Evolutionary conservation across 1,140 invertebrate species (phyloP).

Genomic region (Euwallacea fornicatus): DNA sequence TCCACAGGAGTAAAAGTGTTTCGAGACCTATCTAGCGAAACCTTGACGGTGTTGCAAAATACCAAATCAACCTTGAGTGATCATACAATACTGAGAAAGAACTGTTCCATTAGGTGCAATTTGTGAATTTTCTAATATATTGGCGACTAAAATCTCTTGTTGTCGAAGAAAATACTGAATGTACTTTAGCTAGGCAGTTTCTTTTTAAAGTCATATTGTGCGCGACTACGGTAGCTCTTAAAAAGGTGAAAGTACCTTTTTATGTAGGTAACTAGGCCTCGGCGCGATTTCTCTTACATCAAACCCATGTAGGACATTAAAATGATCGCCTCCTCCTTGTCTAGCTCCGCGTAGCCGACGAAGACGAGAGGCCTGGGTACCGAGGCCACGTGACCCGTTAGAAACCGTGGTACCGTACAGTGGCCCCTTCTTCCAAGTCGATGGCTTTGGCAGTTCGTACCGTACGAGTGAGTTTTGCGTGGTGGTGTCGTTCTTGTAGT

Average conservation of each 20-base stretch:
- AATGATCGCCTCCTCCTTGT: constrained; percentile 43
- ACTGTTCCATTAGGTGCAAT: too few species aligned
- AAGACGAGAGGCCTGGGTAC: constrained; percentile 21
- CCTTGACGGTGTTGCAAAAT: constrained; percentile 8
- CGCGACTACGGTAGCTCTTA: not conserved
- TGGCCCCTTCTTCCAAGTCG: constrained; percentile 33
- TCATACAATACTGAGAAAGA: not conserved
- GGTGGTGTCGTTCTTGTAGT: constrained; percentile 21
- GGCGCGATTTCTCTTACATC: constrained; percentile 41
- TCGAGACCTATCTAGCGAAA: constrained; percentile 4
- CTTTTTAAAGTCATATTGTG: too few species aligned
- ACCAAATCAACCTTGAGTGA: constrained; percentile 8
- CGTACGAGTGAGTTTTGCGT: constrained; percentile 17
- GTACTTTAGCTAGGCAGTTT: too few species aligned
- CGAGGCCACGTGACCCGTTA: constrained; percentile 45
- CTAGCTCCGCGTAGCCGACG: constrained; percentile 16
- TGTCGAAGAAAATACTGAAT: too few species aligned
- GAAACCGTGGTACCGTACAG: constrained; percentile 34
- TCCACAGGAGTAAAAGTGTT: constrained; percentile 9
- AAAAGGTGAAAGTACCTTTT: constrained; percentile 51
- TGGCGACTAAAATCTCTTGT: too few species aligned
- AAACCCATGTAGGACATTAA: not conserved
- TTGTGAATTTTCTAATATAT: too few species aligned
- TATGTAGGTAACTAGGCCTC: constrained; percentile 53
- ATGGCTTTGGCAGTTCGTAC: constrained; percentile 22